Conservation (phyloP, 2,888 invertebrate genomes). For the Holacanthella duospinosa region DNA sequence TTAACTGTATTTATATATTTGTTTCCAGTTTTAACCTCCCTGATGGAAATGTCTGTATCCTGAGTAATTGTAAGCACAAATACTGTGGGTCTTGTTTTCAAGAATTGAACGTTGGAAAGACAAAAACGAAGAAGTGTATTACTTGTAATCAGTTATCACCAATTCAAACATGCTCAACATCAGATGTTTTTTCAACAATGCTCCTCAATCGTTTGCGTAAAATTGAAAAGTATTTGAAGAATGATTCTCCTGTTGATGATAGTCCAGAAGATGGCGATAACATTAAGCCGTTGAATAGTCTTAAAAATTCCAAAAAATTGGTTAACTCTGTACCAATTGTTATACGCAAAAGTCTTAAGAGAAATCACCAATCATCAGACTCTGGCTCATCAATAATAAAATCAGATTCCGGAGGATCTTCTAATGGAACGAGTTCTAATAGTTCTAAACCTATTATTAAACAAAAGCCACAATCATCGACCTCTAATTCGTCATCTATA, state of each 20-base stretch:
- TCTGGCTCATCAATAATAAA: background rate
- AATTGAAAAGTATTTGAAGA: background rate
- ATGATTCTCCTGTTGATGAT: background rate
- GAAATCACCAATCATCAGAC: background rate
- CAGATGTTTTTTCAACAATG: slow-evolving; percentile 7
- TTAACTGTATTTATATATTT: background rate
- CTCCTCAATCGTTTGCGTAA: background rate
- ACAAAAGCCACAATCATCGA: background rate
- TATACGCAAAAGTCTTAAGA: background rate
- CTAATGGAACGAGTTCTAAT: background rate
- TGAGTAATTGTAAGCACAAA: slow-evolving; percentile 10
- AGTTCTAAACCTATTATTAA: background rate
- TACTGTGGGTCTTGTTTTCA: slow-evolving; percentile 9
- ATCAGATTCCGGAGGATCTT: background rate
- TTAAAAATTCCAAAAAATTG: too few relatives aligned
- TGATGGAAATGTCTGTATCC: slow-evolving; percentile 8
- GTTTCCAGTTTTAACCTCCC: slow-evolving; percentile 8
- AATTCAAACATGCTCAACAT: background rate
- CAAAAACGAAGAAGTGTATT: slow-evolving; percentile 2
- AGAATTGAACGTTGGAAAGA: background rate
- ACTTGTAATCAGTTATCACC: background rate
- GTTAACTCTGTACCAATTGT: too few relatives aligned
- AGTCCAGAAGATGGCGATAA: background rate
- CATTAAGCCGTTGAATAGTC: too few relatives aligned
- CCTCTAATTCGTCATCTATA: background rate